Base-by-base conservation (phyloP, 2,797 vertebrate species). In the Labeo calbasu region DNA sequence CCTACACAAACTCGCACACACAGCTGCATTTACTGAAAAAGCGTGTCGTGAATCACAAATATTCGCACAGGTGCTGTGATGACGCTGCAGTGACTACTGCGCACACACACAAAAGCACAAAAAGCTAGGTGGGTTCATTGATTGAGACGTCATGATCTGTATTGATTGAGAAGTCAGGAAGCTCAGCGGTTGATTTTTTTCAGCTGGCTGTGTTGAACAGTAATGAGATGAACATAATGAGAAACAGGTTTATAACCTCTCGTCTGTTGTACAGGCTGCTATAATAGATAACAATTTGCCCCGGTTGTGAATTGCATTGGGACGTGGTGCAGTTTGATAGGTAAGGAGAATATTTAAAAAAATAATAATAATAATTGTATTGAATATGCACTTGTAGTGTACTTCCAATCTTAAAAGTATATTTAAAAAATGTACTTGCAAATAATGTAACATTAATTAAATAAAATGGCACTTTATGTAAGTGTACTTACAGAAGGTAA, bases 121-220 rank as follows among this genome's bases (percentile, higher is more conserved):
- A 75, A 65, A 17, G 36, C 28, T 21, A 23, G 79, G 36, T 71
- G 61, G 21, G 28, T 66, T 43, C 21, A 71, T 36, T 77, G 78
- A 86, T 71, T 72, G 70, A 70, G 79, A 81, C 50, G 32, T 80
- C 57, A 73, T 70, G 23, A 78, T 84, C 61, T 76, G 55, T 79
- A 77, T 77, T 85, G 76, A 79, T 72, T 77, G 73, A 72, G 65
- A 84, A 69, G 43, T 50, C 36, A 5, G 25, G 48, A 80, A 70
- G 25, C 63, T 43, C 70, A 25, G n/a, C 4, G 19, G 43, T 63
- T 75, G 66, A 11, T 71, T 71, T 84, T 66, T 70, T 80, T 70
- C 21, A 2, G 48, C 32, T 77, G 66, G 75, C 65, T 81, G 32
- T 25, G 32, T 61, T 72, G 43, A 72, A 69, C 40, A 73, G 57